A percentile compares a stretch with the other conserved stretches of the same genome.
Conservation (phyloP, 2,113 vertebrate genomes). For the Forbesichthys agassizii region DNA sequence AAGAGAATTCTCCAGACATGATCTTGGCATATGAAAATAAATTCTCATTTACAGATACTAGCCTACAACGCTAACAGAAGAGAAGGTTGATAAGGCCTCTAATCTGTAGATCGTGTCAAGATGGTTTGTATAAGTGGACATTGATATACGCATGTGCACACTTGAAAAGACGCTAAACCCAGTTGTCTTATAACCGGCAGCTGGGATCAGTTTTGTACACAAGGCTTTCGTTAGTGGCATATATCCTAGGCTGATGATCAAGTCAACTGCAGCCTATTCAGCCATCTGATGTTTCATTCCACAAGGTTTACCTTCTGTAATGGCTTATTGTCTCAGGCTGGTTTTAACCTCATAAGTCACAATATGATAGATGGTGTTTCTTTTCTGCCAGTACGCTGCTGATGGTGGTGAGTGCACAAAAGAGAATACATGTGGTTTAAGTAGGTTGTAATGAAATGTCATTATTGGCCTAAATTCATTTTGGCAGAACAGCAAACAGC, state of each 20-base stretch:
- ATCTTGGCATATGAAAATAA: too few relatives aligned
- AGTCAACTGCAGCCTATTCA: conserved; percentile 2
- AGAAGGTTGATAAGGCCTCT: too few relatives aligned
- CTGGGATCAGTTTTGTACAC: conserved; percentile 21
- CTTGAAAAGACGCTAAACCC: neutral
- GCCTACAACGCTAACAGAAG: too few relatives aligned
- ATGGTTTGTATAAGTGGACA: neutral
- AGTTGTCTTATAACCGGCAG: conserved; percentile 3
- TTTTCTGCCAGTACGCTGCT: neutral
- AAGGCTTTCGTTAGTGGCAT: conserved; percentile 8
- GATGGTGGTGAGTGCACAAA: neutral
- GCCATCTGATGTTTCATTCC: neutral
- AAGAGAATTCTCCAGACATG: too few relatives aligned
- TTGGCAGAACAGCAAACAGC: too few relatives aligned
- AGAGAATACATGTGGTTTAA: too few relatives aligned
- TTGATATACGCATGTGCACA: neutral
- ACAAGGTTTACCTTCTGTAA: conserved; percentile 1
- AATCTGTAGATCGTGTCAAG: neutral
- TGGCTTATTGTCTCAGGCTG: neutral
- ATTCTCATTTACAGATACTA: too few relatives aligned
- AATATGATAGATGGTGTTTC: neutral
- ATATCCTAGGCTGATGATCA: conserved; percentile 12
- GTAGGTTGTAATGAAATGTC: too few relatives aligned
- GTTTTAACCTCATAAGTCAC: conserved; percentile 1
- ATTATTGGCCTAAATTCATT: too few relatives aligned